Percentiles rank a stretch among this genome's conserved stretches.
phyloP scores from a whole-genome alignment of 1,140 invertebrate genomes.

The Ips typographus region DNA sequence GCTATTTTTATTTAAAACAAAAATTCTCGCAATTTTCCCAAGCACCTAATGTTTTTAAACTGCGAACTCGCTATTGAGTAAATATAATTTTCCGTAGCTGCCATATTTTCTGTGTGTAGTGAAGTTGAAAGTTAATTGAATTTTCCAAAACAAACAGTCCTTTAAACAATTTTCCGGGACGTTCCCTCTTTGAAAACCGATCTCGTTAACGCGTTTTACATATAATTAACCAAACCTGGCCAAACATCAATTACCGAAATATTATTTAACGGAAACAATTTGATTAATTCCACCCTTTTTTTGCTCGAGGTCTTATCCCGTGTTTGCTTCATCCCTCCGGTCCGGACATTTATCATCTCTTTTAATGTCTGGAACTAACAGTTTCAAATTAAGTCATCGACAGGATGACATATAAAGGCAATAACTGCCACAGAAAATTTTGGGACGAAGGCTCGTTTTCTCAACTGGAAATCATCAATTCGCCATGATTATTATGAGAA shows the following conservation, averaged over 20 bases:
- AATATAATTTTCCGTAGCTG: conserved; percentile 17
- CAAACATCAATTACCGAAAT: conserved; percentile 8
- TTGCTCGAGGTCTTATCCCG: no score
- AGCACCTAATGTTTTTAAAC: conserved; percentile 10
- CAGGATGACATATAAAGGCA: conserved; percentile 18
- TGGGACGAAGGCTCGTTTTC: conserved; percentile 9
- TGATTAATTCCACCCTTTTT: no score
- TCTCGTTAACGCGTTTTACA: conserved; percentile 13
- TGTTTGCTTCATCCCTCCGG: no score
- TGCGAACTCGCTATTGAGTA: conserved; percentile 10
- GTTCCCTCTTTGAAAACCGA: conserved; percentile 3
- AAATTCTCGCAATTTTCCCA: conserved; percentile 2
- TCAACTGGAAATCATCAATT: conserved; percentile 14
- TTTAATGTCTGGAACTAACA: conserved; percentile 20
- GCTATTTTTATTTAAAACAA: conserved; percentile 17
- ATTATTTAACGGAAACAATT: neutral
- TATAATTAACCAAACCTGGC: conserved; percentile 13
- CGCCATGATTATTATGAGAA: conserved; percentile 8
- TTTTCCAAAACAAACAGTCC: conserved; percentile 18
- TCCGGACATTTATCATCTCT: conserved; percentile 1
- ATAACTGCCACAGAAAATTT: conserved; percentile 18
- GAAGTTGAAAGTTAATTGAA: conserved; percentile 24
- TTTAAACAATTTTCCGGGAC: conserved; percentile 1
- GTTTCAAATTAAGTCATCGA: conserved; percentile 20
- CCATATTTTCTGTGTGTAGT: conserved; percentile 16